phyloP scores from a whole-genome alignment of 2,113 vertebrate species.

The Terrapene triunguis region DNA sequence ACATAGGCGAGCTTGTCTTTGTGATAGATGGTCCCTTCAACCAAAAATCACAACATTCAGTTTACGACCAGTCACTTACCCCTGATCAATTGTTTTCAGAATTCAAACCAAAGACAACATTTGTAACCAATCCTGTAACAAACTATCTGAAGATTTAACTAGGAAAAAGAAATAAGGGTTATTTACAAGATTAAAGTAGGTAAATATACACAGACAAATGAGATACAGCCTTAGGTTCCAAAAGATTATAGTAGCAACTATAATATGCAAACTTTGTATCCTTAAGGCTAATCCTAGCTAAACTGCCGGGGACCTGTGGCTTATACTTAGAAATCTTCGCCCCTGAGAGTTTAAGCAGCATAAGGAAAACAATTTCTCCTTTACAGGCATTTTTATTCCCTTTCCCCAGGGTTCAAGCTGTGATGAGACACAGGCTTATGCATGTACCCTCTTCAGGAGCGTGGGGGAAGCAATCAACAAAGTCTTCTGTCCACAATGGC shows the following conservation, averaged over 20 bases:
- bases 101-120: neutral
- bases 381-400: neutral
- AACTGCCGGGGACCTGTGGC: neutral
- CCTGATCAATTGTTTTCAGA: neutral
- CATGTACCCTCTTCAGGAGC: too few relatives aligned
- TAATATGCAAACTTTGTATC: neutral
- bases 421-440: neutral
- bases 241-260: neutral
- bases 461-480: neutral
- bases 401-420: neutral
- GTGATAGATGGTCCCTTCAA: neutral
- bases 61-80: neutral
- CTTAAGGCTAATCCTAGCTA: neutral
- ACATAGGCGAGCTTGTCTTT: neutral
- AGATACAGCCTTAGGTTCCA: neutral
- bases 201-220: neutral
- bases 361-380: neutral
- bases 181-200: neutral
- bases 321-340: too few relatives aligned
- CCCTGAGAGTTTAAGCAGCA: neutral
- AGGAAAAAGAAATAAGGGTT: neutral
- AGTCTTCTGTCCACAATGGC: neutral
- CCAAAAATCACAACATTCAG: neutral
- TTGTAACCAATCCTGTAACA: neutral
- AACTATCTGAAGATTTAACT: neutral